Conservation (phyloP, 1,140 invertebrate species). For the Papilio aristodemus region DNA sequence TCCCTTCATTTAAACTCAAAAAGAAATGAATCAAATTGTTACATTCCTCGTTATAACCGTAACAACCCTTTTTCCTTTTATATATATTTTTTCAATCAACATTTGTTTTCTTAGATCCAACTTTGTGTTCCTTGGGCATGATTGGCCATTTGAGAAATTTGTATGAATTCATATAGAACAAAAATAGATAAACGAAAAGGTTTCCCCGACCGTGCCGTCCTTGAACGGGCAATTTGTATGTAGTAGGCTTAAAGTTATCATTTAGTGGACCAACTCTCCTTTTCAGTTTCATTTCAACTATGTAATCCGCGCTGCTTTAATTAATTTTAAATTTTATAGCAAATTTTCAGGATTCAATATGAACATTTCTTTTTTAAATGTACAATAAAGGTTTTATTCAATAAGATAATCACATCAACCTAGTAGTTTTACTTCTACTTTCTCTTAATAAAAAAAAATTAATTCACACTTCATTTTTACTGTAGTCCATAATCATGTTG, state of each 20-base stretch:
- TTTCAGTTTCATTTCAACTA: not conserved
- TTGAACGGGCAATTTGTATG: constrained; percentile 57
- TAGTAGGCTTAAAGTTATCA: constrained; percentile 49
- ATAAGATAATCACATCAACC: too few species aligned
- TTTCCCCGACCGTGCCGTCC: constrained; percentile 44
- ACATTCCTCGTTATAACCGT: not conserved
- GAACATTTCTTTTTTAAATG: not conserved
- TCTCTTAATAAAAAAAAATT: too few species aligned
- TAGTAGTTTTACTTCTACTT: too few species aligned
- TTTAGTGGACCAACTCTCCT: constrained; percentile 17
- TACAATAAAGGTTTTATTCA: too few species aligned
- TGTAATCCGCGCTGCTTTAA: not conserved
- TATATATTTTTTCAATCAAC: constrained; percentile 3
- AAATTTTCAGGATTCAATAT: not conserved
- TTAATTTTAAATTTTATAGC: not conserved
- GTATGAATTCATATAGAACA: constrained; percentile 37
- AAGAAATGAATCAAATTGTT: not conserved
- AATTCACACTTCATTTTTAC: too few species aligned
- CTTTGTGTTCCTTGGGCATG: constrained; percentile 6
- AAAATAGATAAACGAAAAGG: constrained; percentile 47
- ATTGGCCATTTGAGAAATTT: constrained; percentile 32
- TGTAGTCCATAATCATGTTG: too few species aligned
- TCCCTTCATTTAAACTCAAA: too few species aligned
- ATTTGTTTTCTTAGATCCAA: not conserved
- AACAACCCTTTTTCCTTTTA: not conserved